These are phyloP conservation scores for Coelopa pilipes DNA, from an alignment of 2,888 invertebrate genomes.

Conservation along the genomic window DNA sequence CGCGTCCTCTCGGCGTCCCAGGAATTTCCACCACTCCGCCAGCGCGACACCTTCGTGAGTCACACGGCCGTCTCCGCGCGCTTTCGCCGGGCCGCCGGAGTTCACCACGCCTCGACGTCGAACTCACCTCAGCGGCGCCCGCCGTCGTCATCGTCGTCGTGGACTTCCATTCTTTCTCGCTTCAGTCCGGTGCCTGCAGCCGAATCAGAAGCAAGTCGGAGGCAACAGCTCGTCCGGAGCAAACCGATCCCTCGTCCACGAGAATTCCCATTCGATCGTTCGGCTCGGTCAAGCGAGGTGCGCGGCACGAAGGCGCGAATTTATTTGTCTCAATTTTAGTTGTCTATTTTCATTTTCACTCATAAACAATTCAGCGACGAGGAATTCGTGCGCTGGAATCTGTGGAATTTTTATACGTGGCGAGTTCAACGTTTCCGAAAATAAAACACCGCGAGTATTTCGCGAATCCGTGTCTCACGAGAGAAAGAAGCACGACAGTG, in stretches of 20 bases:
- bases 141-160: no score
- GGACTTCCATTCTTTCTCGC: no score
- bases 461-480: background rate
- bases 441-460: slow-evolving; percentile 7
- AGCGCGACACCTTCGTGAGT: background rate
- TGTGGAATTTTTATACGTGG: slow-evolving; percentile 28
- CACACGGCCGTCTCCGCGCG: background rate
- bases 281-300: no score
- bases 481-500: background rate
- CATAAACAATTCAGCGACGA: background rate
- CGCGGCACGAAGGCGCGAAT: no score
- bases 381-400: slow-evolving; percentile 29
- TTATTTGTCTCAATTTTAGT: no score
- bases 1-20: no score
- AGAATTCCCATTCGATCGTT: no score
- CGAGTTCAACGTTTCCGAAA: background rate
- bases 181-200: slow-evolving; percentile 23
- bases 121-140: background rate
- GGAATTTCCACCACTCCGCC: background rate
- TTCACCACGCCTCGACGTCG: no score
- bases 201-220: slow-evolving; percentile 9
- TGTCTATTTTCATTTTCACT: no score
- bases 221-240: background rate
- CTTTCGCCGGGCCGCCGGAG: background rate
- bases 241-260: background rate